Base-by-base conservation (phyloP, 1,140 invertebrate species). In the Coelopa frigida region DNA sequence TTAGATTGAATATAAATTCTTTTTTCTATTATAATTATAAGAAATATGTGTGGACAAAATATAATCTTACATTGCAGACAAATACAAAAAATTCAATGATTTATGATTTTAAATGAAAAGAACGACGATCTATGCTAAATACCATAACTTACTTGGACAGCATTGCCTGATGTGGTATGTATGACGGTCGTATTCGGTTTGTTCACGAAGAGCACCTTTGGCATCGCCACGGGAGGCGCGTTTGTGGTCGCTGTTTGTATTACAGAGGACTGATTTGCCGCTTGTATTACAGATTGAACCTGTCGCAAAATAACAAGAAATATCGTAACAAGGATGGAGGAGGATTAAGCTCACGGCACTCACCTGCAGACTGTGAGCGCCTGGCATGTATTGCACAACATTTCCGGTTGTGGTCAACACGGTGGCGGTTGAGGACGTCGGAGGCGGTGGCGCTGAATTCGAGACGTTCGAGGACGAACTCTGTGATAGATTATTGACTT, bases 201-300 rank as follows among this genome's bases (percentile, higher is more conserved):
- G 54, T 79, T 81, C 48, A 93, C 82, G 64, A 91, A 80, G 69
- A 94, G 89, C 46, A 93, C 87, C 77, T 93, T 93, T 49, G 85
- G 81, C 58, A 92, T 76, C 65, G 81, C 73, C 52, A 74, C 82
- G 56, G 86, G 83, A 12, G 55, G 87, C 49, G 90, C 79, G 71
- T 89, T 89, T 26, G 76, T 76, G 21, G 83, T 80, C 44, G 90
- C 87, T 50, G 88, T 90, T 72, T 96, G 93, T 71, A 96, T 96
- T 15, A 96, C 92, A 53, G 90, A 94, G 58, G 92, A 91, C 70
- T 94, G 90, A 71, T 89, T 93, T 15, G 89, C 83, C 74, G 88
- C 83, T 74, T 96, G 91, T 68, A 94, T 94, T 41, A 96, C 91
- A 48, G 89, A 92, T 53, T 69, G 65, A 49, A 64, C 59, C 65